Evolutionary conservation across 2,113 vertebrate genomes (phyloP).

Genomic region (Cichladusa arquata): DNA sequence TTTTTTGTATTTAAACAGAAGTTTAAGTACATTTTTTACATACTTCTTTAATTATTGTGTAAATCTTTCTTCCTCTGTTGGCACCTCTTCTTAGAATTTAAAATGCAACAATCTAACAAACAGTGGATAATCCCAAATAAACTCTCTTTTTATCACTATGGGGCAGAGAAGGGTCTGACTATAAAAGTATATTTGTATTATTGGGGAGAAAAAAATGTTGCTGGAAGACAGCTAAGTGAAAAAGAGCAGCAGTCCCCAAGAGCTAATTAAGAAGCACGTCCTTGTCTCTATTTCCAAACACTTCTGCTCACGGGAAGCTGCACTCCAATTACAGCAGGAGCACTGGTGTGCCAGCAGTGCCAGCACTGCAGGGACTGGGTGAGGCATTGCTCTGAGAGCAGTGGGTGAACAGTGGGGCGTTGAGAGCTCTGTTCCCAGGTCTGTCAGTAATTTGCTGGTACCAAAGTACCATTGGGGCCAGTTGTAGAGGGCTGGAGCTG

Average conservation of each 20-base stretch:
- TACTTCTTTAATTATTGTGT: neutral
- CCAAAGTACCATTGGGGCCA: neutral
- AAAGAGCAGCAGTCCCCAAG: neutral
- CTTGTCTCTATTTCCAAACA: fast-evolving
- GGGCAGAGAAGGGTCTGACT: neutral
- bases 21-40: neutral
- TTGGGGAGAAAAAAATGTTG: neutral
- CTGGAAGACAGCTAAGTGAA: neutral
- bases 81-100: neutral
- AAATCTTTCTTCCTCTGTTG: neutral
- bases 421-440: neutral
- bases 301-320: neutral
- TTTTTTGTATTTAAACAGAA: neutral
- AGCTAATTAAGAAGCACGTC: neutral
- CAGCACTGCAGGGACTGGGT: neutral
- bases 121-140: neutral
- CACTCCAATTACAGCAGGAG: neutral
- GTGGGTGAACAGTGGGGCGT: neutral
- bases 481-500: neutral
- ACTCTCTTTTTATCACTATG: neutral
- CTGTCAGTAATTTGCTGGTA: neutral
- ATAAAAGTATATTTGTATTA: neutral
- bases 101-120: neutral
- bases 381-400: neutral
- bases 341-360: fast-evolving